These are phyloP conservation scores for Miltochrista miniata DNA, from an alignment of 2,888 invertebrate species.

Conservation along the genomic window DNA sequence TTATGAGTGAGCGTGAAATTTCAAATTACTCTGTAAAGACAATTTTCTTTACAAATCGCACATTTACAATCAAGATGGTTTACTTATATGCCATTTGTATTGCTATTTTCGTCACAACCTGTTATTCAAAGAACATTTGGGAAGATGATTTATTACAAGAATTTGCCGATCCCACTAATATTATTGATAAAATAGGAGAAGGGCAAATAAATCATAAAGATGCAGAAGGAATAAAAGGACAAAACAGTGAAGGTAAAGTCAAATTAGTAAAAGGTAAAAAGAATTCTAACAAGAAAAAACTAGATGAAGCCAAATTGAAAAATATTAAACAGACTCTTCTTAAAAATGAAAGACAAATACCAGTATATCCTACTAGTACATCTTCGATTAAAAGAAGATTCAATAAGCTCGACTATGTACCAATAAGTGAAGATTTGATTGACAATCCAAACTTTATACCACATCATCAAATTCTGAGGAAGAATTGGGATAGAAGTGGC, in stretches of 20 bases:
- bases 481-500: constrained; percentile 14
- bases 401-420: constrained; percentile 14
- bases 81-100: constrained; percentile 6
- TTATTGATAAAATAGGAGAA: not conserved
- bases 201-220: not conserved
- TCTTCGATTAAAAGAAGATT: not conserved
- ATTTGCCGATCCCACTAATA: not conserved
- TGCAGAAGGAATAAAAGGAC: not conserved
- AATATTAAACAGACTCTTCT: not conserved
- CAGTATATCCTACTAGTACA: not conserved
- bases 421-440: constrained; percentile 26
- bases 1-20: constrained; percentile 26
- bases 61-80: constrained; percentile 21
- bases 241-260: not conserved
- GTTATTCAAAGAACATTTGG: constrained; percentile 1
- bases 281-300: not conserved
- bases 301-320: not conserved
- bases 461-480: not conserved
- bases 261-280: not conserved
- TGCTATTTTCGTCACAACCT: constrained; percentile 6
- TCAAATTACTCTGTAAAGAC: constrained; percentile 17
- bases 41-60: constrained; percentile 17
- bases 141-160: constrained; percentile 10
- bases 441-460: not conserved
- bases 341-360: not conserved